A percentile compares a stretch with the other conserved stretches of the same genome.
phyloP scores from a whole-genome alignment of 2,797 vertebrate genomes.

The Takifugu rubripes region DNA sequence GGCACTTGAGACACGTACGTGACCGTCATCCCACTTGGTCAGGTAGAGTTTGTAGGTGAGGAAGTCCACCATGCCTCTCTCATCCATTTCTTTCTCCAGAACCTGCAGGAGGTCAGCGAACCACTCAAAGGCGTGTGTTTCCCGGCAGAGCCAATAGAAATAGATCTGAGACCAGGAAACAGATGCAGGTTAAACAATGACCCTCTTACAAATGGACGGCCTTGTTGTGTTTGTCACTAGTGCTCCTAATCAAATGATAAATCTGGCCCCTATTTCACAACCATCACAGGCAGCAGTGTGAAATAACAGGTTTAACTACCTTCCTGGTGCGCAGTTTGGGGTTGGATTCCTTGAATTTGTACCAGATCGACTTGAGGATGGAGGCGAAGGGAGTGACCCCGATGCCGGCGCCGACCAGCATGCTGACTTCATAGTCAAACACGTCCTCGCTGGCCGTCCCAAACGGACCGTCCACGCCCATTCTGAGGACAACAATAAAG shows the following conservation, averaged over 20 bases:
- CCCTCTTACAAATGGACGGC: neutral
- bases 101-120: constrained; percentile 87
- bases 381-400: constrained; percentile 92
- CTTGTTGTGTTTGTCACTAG: constrained; percentile 1
- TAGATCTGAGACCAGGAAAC: constrained; percentile 83
- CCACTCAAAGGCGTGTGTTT: constrained; percentile 91
- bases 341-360: constrained; percentile 85
- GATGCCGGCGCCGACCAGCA: constrained; percentile 89
- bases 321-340: constrained; percentile 84
- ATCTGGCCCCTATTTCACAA: neutral
- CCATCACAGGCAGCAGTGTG: neutral
- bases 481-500: constrained; percentile 60
- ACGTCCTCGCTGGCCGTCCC: constrained; percentile 92
- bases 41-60: constrained; percentile 91
- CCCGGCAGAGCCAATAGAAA: constrained; percentile 94
- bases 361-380: constrained; percentile 94
- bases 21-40: constrained; percentile 84
- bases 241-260: constrained; percentile 18
- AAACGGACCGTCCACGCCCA: constrained; percentile 88
- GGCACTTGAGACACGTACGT: constrained; percentile 77
- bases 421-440: constrained; percentile 89
- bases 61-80: constrained; percentile 82
- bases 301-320: constrained; percentile 59
- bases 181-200: constrained; percentile 25
- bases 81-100: constrained; percentile 88